phyloP scores from a whole-genome alignment of 2,113 vertebrate genomes.

The Vidua chalybeata region DNA sequence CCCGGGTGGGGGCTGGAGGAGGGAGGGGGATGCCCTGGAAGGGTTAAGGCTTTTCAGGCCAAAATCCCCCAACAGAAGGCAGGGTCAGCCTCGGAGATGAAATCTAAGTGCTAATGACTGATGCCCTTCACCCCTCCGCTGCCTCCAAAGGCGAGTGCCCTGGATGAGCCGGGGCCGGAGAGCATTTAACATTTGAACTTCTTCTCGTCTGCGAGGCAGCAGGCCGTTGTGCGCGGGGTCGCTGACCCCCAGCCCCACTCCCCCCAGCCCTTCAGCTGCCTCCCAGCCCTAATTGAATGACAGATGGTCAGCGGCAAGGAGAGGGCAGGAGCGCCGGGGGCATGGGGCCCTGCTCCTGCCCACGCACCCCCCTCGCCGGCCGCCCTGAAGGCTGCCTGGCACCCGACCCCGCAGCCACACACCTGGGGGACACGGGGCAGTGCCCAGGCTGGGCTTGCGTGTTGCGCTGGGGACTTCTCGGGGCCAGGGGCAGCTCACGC shows the following conservation, averaged over 20 bases:
- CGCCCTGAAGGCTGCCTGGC: not conserved
- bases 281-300: slow-evolving; percentile 83
- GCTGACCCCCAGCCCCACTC: slow-evolving; percentile 75
- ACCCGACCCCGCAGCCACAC: accelerated
- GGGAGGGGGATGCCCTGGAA: not conserved
- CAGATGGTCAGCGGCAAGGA: slow-evolving; percentile 83
- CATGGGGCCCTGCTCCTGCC: not conserved
- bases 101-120: slow-evolving; percentile 81
- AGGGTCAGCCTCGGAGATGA: slow-evolving; percentile 70
- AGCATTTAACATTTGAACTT: slow-evolving; percentile 85
- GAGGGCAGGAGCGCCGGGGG: slow-evolving; percentile 50
- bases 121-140: slow-evolving; percentile 73
- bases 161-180: slow-evolving; percentile 63
- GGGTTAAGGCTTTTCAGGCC: slow-evolving; percentile 66
- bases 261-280: slow-evolving; percentile 76
- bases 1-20: accelerated
- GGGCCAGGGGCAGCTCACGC: not conserved
- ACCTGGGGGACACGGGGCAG: not conserved
- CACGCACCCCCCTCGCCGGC: not conserved
- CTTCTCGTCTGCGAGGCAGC: slow-evolving; percentile 73
- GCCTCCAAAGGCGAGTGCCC: slow-evolving; percentile 48
- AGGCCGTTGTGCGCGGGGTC: slow-evolving; percentile 79
- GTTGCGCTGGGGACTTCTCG: not conserved
- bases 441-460: accelerated
- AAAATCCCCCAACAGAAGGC: slow-evolving; percentile 77